Evolutionary conservation across 2,888 invertebrate species (phyloP).

Genomic region (Lycia hirtaria): DNA sequence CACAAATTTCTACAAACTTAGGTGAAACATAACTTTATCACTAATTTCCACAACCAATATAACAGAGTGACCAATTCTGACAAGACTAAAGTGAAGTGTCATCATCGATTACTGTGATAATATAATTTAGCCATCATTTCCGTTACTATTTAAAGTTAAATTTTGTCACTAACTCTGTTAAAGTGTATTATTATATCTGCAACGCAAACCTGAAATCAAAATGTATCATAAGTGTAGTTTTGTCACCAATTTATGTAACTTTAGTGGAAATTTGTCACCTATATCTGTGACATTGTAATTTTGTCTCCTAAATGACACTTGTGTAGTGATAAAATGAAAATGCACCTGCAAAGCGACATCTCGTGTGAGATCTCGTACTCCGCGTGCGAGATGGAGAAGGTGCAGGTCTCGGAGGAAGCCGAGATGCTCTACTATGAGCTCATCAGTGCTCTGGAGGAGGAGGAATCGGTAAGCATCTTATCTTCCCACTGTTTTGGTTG

Average conservation of each 20-base stretch:
- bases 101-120: too few species aligned
- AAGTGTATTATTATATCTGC: too few species aligned
- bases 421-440: conserved; percentile 83
- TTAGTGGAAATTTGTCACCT: neutral
- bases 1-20: neutral
- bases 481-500: too few species aligned
- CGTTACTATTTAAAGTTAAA: too few species aligned
- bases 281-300: neutral
- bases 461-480: conserved; percentile 74
- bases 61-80: too few species aligned
- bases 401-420: conserved; percentile 79
- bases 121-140: too few species aligned
- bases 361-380: conserved; percentile 70
- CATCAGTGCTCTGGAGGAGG: conserved; percentile 78
- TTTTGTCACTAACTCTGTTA: neutral
- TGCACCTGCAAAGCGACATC: conserved; percentile 77
- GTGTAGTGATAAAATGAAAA: conserved; percentile 57
- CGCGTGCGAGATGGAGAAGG: conserved; percentile 67
- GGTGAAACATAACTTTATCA: too few species aligned
- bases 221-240: neutral
- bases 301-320: neutral
- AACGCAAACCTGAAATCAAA: too few species aligned
- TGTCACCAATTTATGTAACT: neutral
- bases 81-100: too few species aligned
- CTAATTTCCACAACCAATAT: too few species aligned